These are phyloP conservation scores for Sitta europaea DNA, from an alignment of 2,113 vertebrate species.

Conservation along the genomic window DNA sequence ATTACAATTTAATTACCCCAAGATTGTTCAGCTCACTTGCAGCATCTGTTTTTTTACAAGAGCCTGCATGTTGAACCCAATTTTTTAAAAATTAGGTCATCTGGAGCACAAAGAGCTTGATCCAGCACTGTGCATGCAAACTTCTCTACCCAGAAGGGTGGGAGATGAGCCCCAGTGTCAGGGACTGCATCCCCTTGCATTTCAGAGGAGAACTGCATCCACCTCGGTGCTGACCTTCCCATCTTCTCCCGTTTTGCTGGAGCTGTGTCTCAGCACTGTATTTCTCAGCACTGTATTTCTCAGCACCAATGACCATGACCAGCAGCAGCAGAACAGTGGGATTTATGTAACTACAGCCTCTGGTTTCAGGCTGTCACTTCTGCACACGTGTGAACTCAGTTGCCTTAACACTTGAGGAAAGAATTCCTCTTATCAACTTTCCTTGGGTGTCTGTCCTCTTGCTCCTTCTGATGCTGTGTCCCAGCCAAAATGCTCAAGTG, in stretches of 20 bases:
- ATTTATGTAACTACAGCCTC: neutral
- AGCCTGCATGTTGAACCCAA: neutral
- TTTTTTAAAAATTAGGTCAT: neutral
- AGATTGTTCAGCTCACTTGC: slow-evolving; percentile 14
- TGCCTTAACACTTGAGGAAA: neutral
- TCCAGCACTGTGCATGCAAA: neutral
- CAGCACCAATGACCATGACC: neutral
- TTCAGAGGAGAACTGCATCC: neutral
- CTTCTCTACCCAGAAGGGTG: neutral
- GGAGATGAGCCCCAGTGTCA: neutral
- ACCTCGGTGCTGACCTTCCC: neutral
- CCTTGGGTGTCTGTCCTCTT: neutral
- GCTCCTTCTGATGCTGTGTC: neutral
- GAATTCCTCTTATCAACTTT: neutral
- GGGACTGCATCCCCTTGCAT: neutral
- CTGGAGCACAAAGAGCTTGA: neutral
- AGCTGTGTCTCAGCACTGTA: neutral
- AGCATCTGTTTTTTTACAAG: slow-evolving; percentile 50
- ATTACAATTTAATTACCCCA: slow-evolving; percentile 30
- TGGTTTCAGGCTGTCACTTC: neutral
- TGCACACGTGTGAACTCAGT: accelerated
- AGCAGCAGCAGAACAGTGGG: neutral
- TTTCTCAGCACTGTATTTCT: neutral
- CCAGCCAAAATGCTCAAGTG: neutral
- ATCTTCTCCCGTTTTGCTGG: neutral